A percentile compares a stretch with the other conserved stretches of the same genome.
Evolutionary conservation across 2,888 invertebrate species (phyloP).

Genomic region (Xestoiulus laeticollis): DNA sequence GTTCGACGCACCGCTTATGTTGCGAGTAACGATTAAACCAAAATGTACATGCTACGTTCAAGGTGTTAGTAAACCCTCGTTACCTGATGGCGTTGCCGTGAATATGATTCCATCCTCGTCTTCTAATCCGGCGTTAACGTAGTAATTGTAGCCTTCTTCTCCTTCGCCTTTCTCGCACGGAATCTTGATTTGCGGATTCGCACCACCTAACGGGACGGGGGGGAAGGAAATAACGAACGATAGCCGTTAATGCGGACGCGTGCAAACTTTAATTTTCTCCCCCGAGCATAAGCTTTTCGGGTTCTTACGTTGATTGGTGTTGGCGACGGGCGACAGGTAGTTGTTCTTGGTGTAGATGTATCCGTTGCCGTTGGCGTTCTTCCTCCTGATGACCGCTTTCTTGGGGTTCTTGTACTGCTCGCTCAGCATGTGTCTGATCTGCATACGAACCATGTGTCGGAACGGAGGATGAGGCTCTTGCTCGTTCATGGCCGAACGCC

Average conservation of each 20-base stretch:
- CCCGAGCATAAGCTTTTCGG: too few species aligned
- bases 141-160: background rate
- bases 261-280: too few species aligned
- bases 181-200: background rate
- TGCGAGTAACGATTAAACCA: background rate
- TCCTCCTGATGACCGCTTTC: slow-evolving; percentile 83
- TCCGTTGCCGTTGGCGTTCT: slow-evolving; percentile 52
- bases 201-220: background rate
- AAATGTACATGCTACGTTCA: background rate
- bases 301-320: background rate
- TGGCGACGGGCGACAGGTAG: background rate
- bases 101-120: slow-evolving; percentile 81
- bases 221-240: background rate
- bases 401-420: slow-evolving; percentile 82
- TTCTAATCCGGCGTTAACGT: slow-evolving; percentile 56
- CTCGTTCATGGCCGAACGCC: slow-evolving; percentile 59
- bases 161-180: background rate
- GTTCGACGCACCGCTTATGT: too few species aligned
- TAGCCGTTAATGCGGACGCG: background rate
- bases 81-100: slow-evolving; percentile 76
- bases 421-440: slow-evolving; percentile 85
- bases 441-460: slow-evolving; percentile 88
- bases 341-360: slow-evolving; percentile 33
- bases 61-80: background rate
- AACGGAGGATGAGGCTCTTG: slow-evolving; percentile 59